Conservation (phyloP, 2,797 vertebrate genomes). For the Heliangelus exortis region DNA sequence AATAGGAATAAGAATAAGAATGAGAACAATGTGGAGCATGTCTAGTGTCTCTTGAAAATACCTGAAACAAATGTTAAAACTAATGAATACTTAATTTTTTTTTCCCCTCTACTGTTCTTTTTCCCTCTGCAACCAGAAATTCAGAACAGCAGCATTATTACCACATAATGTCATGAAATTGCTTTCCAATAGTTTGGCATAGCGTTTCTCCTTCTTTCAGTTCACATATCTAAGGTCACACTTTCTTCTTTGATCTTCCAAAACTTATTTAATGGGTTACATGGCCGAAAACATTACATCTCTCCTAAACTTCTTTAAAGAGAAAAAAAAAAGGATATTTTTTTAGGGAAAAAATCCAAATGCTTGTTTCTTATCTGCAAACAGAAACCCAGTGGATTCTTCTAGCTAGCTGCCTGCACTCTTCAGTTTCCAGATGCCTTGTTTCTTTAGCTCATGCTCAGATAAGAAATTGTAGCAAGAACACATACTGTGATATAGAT, state of each 20-base stretch:
- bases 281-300: not conserved
- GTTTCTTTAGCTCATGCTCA: not conserved
- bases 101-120: not conserved
- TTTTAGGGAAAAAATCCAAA: not conserved
- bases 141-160: not conserved
- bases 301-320: not conserved
- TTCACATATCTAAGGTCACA: not conserved
- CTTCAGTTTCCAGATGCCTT: slow-evolving; percentile 2
- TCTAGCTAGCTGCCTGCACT: not conserved
- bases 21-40: not conserved
- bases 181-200: not conserved
- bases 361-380: not conserved
- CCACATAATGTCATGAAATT: not conserved
- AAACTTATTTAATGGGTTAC: not conserved
- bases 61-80: not conserved
- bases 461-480: slow-evolving; percentile 4
- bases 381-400: not conserved
- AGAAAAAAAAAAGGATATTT: not conserved
- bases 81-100: not conserved
- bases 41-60: not conserved
- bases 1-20: not conserved
- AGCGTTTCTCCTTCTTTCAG: not conserved
- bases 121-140: not conserved
- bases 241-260: not conserved
- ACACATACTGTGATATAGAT: not conserved